Base-by-base conservation (phyloP, 2,888 invertebrate genomes). In the Halocaridina rubra region DNA sequence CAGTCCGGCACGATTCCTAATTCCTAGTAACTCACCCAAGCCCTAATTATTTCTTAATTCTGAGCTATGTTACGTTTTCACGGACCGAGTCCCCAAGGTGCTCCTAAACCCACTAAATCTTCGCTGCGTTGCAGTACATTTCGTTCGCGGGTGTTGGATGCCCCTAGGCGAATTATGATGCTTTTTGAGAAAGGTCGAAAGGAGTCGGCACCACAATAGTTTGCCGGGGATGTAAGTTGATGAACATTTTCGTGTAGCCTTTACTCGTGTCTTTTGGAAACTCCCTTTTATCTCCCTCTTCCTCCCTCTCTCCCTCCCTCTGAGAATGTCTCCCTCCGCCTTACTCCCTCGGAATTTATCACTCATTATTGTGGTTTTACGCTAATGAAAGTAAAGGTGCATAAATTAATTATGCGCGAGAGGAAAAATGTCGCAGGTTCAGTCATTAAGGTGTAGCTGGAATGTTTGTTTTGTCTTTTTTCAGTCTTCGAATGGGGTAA, bases 11-110 rank as follows among this genome's bases (percentile, higher is more conserved):
- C 78, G 81, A 81, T 78, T 86, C 86, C 86, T 86, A 86, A 86
- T 86, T 86, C 86, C 74, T 81, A 78, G 86, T 81, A 86, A 74
- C 81, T 81, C 81, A 86, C 78, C 78, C 81, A 77, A 81, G 78
- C 77, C 81, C 86, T 86, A 86, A 86, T 81, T 86, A 86, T 86
- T 86, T 86, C 86, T 86, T 86, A 86, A 86, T 86, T 81, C 86
- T 86, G 86, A 86, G 86, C 77, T 86, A 86, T 86, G 86, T 86
- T 86, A 78, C 78, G 72, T 86, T 86, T 81, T 86, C 86, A 78
- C 86, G 81, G 86, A 86, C 76, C 46, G 72, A 64, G 86, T 86
- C 86, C 81, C 86, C 46, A 29, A 74, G 86, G 86, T 86, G 78
- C 81, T 81, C 81, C 86, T 86, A 86, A 86, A 86, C 79, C 81